Evolutionary conservation across 2,113 vertebrate genomes (phyloP).

Genomic region (Benthochromis sp.): DNA sequence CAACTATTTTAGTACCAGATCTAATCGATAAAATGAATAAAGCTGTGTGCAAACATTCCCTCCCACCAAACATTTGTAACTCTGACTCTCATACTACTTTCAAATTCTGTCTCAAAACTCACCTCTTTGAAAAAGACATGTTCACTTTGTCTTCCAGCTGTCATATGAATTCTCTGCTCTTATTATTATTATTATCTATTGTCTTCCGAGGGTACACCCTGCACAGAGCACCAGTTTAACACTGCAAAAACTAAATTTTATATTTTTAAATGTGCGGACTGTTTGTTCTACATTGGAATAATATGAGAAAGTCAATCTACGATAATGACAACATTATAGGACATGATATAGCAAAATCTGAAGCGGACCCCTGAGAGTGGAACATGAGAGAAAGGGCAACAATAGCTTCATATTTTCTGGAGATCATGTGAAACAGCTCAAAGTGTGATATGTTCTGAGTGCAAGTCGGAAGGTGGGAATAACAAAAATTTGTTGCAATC

Average conservation of each 20-base stretch:
- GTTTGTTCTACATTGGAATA: not conserved
- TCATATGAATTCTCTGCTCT: not conserved
- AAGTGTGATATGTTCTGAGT: not conserved
- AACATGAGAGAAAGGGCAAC: not conserved
- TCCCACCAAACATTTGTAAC: not conserved
- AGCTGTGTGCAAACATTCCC: not conserved
- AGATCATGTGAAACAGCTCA: not conserved
- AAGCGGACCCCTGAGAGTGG: not conserved
- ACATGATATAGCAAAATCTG: accelerated
- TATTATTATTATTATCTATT: not conserved
- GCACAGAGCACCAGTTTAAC: not conserved
- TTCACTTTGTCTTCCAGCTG: not conserved
- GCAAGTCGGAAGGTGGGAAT: not conserved
- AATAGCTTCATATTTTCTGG: not conserved
- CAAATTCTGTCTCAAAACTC: not conserved
- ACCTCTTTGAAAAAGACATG: not conserved
- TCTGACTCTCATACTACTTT: not conserved
- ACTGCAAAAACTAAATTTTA: not conserved
- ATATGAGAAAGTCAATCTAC: not conserved
- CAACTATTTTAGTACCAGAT: not conserved
- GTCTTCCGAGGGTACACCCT: not conserved
- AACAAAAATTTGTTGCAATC: not conserved
- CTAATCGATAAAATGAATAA: not conserved
- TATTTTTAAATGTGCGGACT: not conserved
- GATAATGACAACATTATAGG: not conserved